Base-by-base conservation (phyloP, 2,888 invertebrate species). In the Eupithecia centaureata region DNA sequence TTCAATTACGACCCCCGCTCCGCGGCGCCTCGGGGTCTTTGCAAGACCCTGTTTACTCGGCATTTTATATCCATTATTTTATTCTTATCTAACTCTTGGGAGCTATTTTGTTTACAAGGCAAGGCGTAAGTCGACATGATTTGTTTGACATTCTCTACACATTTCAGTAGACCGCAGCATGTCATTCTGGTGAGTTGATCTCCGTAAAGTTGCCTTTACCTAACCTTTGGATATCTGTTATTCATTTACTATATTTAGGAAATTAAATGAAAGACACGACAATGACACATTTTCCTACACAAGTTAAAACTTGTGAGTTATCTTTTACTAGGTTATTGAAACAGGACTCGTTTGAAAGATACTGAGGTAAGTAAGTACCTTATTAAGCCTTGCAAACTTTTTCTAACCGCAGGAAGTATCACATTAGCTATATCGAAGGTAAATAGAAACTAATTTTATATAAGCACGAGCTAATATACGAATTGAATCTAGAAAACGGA, bases 1-100 rank as follows among this genome's bases (percentile, higher is more conserved):
- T 92, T 91, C 93, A 93, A 93, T 93, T 93, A 92, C 93, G 86
- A 84, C 76, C 83, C 86, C 88, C 83, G 79, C 84, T 77, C 82
- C 83, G 85, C 78, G 81, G 82, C 84, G 91, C 90, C 91, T 86
- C 85, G 86, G 91, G 92, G 90, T 85, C 85, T 88, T 86, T 79
- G 81, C 81, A 75, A 85, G 83, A 81, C 84, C 76, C 77, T 71
- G 78, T 79, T 83, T 82, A 85, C 79, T 70, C 76, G 73, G 77
- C 78, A 85, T 79, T 72, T 76, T 75, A 77, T 68, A 65, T 75
- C 72, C 65, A 72, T 72, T 78, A 76, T 72, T 72, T 42, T 72
- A 18, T 70, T 57, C 60, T 32, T 64, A 35, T 56, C 60, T 30
- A 51, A 60, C 65, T 68, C 61, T 18, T 64, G 68, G 68, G 64